A percentile compares a stretch with the other conserved stretches of the same genome.
These are phyloP conservation scores for Amyelois transitella DNA, from an alignment of 1,140 invertebrate species.

Conservation along the genomic window DNA sequence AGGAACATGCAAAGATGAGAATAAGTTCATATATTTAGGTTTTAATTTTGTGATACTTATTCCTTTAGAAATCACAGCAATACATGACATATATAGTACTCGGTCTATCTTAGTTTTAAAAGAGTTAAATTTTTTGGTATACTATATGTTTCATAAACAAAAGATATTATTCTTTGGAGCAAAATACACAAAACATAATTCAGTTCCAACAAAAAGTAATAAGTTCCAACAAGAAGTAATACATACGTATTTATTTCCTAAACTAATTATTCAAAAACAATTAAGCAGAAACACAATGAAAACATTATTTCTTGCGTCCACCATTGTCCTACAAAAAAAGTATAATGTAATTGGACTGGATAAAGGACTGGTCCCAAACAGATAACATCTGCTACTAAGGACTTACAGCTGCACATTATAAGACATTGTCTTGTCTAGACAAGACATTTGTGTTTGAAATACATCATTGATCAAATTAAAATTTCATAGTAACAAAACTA, in stretches of 20 bases:
- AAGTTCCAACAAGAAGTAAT: not conserved
- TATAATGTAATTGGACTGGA: constrained; percentile 45
- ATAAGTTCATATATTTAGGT: no score
- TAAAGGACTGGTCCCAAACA: constrained; percentile 26
- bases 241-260: not conserved
- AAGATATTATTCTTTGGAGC: not conserved
- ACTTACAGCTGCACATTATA: not conserved
- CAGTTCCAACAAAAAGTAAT: not conserved
- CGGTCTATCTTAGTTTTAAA: no score
- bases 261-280: constrained; percentile 7
- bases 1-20: no score
- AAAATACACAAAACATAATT: not conserved
- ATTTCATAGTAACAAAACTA: no score
- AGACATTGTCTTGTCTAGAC: not conserved
- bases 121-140: no score
- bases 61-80: no score
- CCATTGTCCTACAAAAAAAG: constrained; percentile 31
- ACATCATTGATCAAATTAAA: no score
- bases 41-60: no score
- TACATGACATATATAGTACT: no score
- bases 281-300: constrained; percentile 2
- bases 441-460: no score
- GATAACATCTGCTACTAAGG: constrained; percentile 30
- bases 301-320: not conserved
- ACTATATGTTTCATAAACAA: no score